Conservation (phyloP, 2,797 vertebrate genomes). For the Pampus argenteus region DNA sequence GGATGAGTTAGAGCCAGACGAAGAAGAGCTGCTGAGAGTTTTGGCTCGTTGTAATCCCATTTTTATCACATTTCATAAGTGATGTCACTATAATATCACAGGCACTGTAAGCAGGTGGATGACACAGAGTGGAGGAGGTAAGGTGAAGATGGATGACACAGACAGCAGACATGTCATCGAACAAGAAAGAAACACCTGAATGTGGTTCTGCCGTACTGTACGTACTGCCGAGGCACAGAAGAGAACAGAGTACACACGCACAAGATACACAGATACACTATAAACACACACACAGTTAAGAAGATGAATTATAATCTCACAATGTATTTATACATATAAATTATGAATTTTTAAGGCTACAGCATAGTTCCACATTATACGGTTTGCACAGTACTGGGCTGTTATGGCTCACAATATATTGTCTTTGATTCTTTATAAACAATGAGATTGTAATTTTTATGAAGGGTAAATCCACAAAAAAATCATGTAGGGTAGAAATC, state of each 20-base stretch:
- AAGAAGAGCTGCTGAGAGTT: constrained; percentile 74
- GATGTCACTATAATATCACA: constrained; percentile 49
- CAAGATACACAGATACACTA: neutral
- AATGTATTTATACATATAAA: too few relatives aligned
- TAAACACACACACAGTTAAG: constrained; percentile 16
- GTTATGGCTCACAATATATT: neutral
- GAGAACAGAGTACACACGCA: constrained; percentile 10
- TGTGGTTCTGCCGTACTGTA: constrained; percentile 21
- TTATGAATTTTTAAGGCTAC: neutral
- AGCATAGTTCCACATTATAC: neutral
- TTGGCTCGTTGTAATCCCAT: constrained; percentile 72
- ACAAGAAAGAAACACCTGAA: constrained; percentile 21
- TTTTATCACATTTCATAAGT: constrained; percentile 75
- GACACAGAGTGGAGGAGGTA: constrained; percentile 27
- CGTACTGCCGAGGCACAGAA: constrained; percentile 7
- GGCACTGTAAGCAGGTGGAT: constrained; percentile 28
- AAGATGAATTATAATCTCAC: neutral
- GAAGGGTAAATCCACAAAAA: constrained; percentile 6
- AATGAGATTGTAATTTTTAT: constrained; percentile 2
- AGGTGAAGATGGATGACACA: constrained; percentile 29
- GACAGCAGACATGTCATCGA: neutral
- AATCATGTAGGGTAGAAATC: neutral
- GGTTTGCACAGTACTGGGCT: neutral
- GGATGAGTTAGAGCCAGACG: constrained; percentile 64
- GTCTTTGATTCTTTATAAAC: constrained; percentile 20